Conservation (phyloP, 2,888 invertebrate genomes). For the Metacarcinus magister region DNA sequence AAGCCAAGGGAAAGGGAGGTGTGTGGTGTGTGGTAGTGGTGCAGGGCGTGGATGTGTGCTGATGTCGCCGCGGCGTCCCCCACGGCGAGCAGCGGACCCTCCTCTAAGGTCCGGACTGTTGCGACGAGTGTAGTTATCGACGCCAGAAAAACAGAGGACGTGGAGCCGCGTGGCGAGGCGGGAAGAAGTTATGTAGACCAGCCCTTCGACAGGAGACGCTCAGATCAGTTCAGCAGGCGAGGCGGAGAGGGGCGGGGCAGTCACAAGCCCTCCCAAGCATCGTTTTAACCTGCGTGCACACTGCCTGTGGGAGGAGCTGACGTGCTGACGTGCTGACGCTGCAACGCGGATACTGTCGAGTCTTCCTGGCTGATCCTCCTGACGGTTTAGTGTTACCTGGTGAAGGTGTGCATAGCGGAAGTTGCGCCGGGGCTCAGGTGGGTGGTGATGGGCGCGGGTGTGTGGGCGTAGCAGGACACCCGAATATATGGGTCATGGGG, state of each 20-base stretch:
- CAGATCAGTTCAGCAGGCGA: neutral
- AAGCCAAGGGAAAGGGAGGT: neutral
- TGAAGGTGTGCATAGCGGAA: neutral
- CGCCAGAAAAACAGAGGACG: neutral
- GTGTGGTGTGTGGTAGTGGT: neutral
- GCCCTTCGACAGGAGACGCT: neutral
- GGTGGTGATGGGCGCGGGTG: neutral
- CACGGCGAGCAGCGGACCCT: neutral
- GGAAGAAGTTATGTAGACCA: neutral
- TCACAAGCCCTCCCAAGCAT: neutral
- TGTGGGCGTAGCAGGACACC: neutral
- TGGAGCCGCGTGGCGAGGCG: neutral
- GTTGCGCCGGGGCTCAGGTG: neutral
- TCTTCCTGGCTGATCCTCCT: neutral
- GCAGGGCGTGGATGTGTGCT: neutral
- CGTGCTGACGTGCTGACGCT: neutral
- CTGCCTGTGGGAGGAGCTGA: neutral
- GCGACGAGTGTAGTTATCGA: neutral
- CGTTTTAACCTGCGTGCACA: neutral
- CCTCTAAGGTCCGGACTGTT: neutral
- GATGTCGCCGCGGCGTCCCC: neutral
- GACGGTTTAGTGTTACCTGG: conserved; percentile 23
- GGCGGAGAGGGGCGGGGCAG: neutral
- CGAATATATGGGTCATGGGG: neutral
- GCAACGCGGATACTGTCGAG: neutral